These are phyloP conservation scores for Discoglossus pictus DNA, from an alignment of 2,797 vertebrate genomes.

Conservation along the genomic window DNA sequence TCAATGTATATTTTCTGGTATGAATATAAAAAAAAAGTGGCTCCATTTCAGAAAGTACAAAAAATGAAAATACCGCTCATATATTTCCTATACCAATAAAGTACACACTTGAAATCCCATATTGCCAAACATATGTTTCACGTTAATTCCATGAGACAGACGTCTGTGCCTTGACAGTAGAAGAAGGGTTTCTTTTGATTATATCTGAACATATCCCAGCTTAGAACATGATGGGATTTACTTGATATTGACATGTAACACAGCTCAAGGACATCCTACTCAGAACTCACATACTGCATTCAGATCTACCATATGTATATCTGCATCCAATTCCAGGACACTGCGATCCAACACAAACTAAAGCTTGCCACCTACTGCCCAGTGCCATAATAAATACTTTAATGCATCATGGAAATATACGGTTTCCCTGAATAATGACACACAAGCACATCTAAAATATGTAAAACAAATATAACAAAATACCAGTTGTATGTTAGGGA, in stretches of 20 bases:
- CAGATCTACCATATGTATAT: constrained; percentile 59
- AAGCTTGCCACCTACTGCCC: constrained; percentile 79
- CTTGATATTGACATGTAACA: constrained; percentile 52
- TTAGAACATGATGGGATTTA: constrained; percentile 44
- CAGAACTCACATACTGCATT: constrained; percentile 65
- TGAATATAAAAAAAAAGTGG: not conserved
- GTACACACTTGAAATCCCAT: not conserved
- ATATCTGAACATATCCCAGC: not conserved
- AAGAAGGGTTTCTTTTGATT: not conserved
- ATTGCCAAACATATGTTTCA: not conserved
- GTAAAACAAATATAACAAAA: too few relatives aligned
- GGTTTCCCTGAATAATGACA: too few relatives aligned
- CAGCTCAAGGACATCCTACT: constrained; percentile 50
- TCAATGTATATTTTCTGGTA: too few relatives aligned
- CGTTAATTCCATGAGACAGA: not conserved
- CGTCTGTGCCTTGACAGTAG: not conserved
- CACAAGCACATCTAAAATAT: too few relatives aligned
- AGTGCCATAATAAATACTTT: constrained; percentile 60
- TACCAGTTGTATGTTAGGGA: too few relatives aligned
- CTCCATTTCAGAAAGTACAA: not conserved
- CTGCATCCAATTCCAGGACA: constrained; percentile 57
- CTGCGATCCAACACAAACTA: constrained; percentile 67
- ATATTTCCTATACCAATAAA: constrained; percentile 2
- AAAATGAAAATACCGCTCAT: constrained; percentile 47
- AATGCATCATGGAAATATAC: not conserved